These are phyloP conservation scores for Tadarida brasiliensis DNA, from an alignment of 2,797 vertebrate species.

Conservation along the genomic window DNA sequence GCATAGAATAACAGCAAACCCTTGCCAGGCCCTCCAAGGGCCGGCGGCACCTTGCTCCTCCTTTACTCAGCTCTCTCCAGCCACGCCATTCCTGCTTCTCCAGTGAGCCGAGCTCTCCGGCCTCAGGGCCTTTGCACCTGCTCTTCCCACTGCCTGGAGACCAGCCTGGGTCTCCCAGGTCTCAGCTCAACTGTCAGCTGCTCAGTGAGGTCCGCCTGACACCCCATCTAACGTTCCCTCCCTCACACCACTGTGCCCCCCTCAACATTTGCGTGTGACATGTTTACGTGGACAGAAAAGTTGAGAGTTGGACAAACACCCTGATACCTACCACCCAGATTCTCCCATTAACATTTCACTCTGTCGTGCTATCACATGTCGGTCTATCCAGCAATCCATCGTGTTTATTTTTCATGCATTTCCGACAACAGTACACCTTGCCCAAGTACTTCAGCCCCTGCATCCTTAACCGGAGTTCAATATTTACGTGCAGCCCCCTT, in stretches of 20 bases:
- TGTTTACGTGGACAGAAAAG: not conserved
- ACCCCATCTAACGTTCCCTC: not conserved
- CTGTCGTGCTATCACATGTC: accelerated
- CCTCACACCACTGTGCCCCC: not conserved
- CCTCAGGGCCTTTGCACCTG: not conserved
- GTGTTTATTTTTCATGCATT: not conserved
- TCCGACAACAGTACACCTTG: not conserved
- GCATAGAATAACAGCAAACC: too few relatives aligned
- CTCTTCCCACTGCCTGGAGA: not conserved
- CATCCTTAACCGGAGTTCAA: not conserved
- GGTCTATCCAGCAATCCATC: not conserved
- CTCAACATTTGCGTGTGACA: not conserved
- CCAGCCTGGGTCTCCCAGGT: not conserved
- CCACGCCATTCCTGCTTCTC: not conserved
- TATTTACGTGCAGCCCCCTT: not conserved
- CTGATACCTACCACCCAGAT: not conserved
- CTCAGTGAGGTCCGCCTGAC: not conserved
- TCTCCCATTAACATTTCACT: not conserved
- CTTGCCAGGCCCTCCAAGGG: not conserved
- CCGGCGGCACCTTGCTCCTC: not conserved
- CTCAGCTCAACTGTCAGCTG: not conserved
- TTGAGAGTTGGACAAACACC: not conserved
- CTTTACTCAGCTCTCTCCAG: accelerated
- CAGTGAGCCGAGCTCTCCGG: not conserved
- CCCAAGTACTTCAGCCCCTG: accelerated